Conservation (phyloP, 2,113 vertebrate genomes). For the Mungos mungo region DNA sequence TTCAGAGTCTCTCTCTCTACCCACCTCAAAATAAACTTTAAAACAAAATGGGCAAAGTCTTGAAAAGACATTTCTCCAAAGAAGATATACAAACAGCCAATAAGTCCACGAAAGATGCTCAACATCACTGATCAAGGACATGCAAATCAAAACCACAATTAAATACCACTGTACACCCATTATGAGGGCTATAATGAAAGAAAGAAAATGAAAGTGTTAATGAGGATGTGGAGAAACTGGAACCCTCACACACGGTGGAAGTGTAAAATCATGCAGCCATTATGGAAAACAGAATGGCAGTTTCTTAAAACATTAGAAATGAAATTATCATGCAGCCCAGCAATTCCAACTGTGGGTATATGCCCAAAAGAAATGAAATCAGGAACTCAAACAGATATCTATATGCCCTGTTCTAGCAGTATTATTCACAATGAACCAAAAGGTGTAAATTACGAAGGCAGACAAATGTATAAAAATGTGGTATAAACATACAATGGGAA, state of each 20-base stretch:
- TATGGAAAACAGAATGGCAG: not conserved
- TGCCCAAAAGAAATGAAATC: not conserved
- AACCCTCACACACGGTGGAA: not conserved
- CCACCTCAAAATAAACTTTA: too few relatives aligned
- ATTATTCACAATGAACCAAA: not conserved
- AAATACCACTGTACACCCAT: not conserved
- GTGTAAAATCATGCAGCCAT: not conserved
- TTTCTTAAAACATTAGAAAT: not conserved
- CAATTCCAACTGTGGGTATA: not conserved
- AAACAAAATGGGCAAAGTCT: too few relatives aligned
- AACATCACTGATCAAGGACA: not conserved
- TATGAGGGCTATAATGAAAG: not conserved
- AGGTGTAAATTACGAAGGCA: not conserved
- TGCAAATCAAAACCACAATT: not conserved
- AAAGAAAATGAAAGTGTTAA: not conserved
- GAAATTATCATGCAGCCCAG: not conserved
- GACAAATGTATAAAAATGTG: not conserved
- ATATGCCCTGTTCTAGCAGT: not conserved
- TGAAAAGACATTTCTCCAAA: not conserved
- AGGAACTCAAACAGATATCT: not conserved
- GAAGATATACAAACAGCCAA: not conserved
- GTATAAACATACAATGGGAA: not conserved
- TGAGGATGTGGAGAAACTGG: not conserved
- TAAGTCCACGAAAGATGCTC: not conserved
- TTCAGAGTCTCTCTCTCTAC: too few relatives aligned